Base-by-base conservation (phyloP, 2,888 invertebrate species). In the Phortica okadai region DNA sequence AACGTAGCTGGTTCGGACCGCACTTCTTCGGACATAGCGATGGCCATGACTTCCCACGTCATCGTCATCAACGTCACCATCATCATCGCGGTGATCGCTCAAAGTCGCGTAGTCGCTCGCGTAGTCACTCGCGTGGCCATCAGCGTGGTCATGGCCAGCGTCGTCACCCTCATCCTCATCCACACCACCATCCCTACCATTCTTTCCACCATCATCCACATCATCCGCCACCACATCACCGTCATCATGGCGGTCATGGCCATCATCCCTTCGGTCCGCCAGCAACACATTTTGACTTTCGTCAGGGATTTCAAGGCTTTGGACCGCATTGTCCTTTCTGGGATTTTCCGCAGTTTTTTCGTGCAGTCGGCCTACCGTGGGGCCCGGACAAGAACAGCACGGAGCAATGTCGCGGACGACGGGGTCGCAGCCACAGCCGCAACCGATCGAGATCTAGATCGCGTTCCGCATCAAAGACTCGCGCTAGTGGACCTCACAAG, bases 321-420 rank as follows among this genome's bases (percentile, higher is more conserved):
- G 73, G 16, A 54, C 69, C 25, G 33, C 66, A 74, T 5, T 77
- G 77, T 70, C 64, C 77, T 7, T 21, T 58, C 64, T 75, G 75
- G 70, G 82, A 77, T 11, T 77, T 72, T 25, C 67, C 66, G 41
- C 80, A 80, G 85, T 86, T 85, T 87, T 86, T 85, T 85, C 87
- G 81, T 77, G 75, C 54, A 72, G 69, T 56, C 79, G 83, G 87
- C 81, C 84, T 79, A 75, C 87, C 85, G 82, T 80, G 83, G 79
- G 81, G 77, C 81, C 73, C 44, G 78, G 79, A 78, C 56, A 69
- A 33, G 33, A 33, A 76, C 66, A 76, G n/a, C 77, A 70, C 77
- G 83, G n/a, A 67, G 80, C 72, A 64, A 41, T 58, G 8, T 67
- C 78, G 45, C 56, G 33, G 33, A 33, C 33, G 33, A 33, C 33